Conservation (phyloP, 2,888 invertebrate genomes). For the Marronus borbonicus region DNA sequence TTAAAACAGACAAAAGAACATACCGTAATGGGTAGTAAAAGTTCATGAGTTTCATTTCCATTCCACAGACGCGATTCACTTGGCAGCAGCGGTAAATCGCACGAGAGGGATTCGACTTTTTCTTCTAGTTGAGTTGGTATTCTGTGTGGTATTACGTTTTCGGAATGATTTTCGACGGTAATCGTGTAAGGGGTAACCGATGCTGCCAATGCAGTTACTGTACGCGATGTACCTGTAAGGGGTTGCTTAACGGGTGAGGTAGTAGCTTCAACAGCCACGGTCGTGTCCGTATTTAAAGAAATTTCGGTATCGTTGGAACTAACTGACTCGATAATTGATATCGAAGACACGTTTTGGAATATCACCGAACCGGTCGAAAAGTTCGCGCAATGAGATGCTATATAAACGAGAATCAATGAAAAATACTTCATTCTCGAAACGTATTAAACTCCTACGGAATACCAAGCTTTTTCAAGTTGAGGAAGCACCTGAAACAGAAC, state of each 20-base stretch:
- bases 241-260: slow-evolving; percentile 20
- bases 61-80: slow-evolving; percentile 80
- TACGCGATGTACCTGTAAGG: slow-evolving; percentile 9
- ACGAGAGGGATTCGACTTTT: slow-evolving; percentile 77
- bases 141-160: slow-evolving; percentile 57
- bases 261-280: slow-evolving; percentile 28
- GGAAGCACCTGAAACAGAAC: slow-evolving; percentile 1
- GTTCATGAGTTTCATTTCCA: slow-evolving; percentile 81
- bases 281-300: slow-evolving; percentile 54
- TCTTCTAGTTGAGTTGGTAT: slow-evolving; percentile 75
- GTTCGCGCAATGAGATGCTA: slow-evolving; percentile 47
- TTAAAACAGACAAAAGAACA: slow-evolving; percentile 64
- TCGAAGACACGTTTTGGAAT: slow-evolving; percentile 66
- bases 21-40: slow-evolving; percentile 79
- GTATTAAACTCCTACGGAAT: too few relatives aligned
- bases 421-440: slow-evolving; percentile 49
- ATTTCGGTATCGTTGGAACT: slow-evolving; percentile 67
- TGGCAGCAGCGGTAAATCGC: slow-evolving; percentile 78
- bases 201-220: slow-evolving; percentile 25
- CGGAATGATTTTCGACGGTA: slow-evolving; percentile 47
- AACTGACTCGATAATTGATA: slow-evolving; percentile 70
- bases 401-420: slow-evolving; percentile 46
- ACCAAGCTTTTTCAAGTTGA: too few relatives aligned
- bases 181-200: slow-evolving; percentile 21
- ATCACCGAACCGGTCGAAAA: slow-evolving; percentile 63